Percentiles rank a stretch among this genome's conserved stretches.
Evolutionary conservation across 2,888 invertebrate species (phyloP).

Genomic region (Glyphotaelius pellucidus): DNA sequence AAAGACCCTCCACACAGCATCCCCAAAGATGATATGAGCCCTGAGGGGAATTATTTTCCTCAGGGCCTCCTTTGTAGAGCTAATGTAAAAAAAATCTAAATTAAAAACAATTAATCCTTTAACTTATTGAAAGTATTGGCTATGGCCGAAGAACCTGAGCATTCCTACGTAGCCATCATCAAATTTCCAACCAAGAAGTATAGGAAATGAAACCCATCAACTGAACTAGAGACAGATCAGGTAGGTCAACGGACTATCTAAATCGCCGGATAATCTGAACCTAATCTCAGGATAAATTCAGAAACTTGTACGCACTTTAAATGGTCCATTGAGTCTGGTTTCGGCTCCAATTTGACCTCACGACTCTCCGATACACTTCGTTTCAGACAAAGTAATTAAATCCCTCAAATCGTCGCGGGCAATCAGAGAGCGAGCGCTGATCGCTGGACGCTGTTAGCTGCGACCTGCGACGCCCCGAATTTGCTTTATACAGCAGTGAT

Average conservation of each 20-base stretch:
- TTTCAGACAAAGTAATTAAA: slow-evolving; percentile 46
- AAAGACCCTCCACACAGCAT: too few relatives aligned
- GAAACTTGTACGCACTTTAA: neutral
- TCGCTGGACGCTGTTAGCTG: neutral
- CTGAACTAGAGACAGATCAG: neutral
- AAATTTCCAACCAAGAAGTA: too few relatives aligned
- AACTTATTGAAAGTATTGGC: too few relatives aligned
- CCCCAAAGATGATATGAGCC: too few relatives aligned
- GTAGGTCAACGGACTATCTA: neutral
- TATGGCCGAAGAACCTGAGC: neutral
- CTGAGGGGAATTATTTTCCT: too few relatives aligned
- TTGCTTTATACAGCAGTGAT: neutral
- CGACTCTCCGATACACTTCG: slow-evolving; percentile 40
- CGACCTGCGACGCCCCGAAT: neutral
- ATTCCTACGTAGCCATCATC: neutral
- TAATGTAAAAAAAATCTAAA: too few relatives aligned
- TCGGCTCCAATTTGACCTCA: slow-evolving; percentile 46
- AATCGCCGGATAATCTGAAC: neutral
- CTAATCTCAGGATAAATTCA: neutral
- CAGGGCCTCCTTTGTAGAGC: too few relatives aligned
- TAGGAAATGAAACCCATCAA: neutral
- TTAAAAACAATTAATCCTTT: neutral
- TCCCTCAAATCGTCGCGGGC: slow-evolving; percentile 23
- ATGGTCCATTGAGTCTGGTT: slow-evolving; percentile 8
- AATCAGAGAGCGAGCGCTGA: slow-evolving; percentile 35